Conservation (phyloP, 2,797 vertebrate genomes). For the Knipowitschia caucasica region DNA sequence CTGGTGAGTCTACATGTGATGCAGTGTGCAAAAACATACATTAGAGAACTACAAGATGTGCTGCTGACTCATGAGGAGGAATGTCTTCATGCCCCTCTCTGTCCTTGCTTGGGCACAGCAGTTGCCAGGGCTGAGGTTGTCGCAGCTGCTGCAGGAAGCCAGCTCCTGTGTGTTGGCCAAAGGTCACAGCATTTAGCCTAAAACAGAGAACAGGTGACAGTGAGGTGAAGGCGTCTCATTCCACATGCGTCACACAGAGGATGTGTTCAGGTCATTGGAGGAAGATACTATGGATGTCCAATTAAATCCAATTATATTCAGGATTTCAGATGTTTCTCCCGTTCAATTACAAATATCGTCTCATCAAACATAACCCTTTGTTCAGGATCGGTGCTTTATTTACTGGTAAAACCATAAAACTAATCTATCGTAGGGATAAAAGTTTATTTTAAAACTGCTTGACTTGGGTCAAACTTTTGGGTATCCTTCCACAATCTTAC, state of each 20-base stretch:
- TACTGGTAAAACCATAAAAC: no score
- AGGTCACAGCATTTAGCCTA: conserved; percentile 70
- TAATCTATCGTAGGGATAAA: no score
- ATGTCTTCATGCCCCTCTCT: conserved; percentile 60
- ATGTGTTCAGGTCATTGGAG: conserved; percentile 24
- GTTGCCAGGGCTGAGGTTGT: conserved; percentile 85
- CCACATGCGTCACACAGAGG: conserved; percentile 30
- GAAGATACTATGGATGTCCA: neutral
- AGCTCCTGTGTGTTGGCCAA: conserved; percentile 57
- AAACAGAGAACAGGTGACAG: conserved; percentile 78
- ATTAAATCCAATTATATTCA: neutral
- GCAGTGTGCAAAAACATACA: conserved; percentile 18
- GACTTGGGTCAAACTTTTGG: no score
- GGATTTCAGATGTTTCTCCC: no score
- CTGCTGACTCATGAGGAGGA: conserved; percentile 63
- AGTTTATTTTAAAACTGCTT: no score
- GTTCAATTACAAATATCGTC: no score
- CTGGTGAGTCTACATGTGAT: conserved; percentile 6
- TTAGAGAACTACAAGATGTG: conserved; percentile 17
- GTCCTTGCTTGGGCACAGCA: conserved; percentile 75
- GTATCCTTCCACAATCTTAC: no score
- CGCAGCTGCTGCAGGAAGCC: conserved; percentile 81
- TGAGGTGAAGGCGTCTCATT: conserved; percentile 52
- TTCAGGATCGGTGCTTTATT: no score
- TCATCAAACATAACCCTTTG: no score